These are phyloP conservation scores for Bhutanitis thaidina DNA, from an alignment of 2,888 invertebrate genomes.

Conservation along the genomic window DNA sequence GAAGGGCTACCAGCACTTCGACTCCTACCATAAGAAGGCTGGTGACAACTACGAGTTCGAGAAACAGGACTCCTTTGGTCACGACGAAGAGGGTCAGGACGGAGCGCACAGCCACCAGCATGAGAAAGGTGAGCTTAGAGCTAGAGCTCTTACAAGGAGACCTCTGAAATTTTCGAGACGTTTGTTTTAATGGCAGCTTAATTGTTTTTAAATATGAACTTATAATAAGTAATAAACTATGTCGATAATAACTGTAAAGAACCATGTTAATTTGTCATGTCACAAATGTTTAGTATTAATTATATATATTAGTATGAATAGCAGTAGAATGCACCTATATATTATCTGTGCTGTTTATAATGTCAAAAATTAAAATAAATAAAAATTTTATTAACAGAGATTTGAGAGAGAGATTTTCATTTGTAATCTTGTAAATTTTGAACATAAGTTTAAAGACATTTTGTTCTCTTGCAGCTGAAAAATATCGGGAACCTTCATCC, in stretches of 20 bases:
- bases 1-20: slow-evolving; percentile 86
- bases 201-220: not conserved
- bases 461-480: slow-evolving; percentile 33
- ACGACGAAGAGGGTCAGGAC: slow-evolving; percentile 70
- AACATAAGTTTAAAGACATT: slow-evolving; percentile 5
- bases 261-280: too few relatives aligned
- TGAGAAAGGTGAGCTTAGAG: slow-evolving; percentile 54
- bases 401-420: too few relatives aligned
- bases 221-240: too few relatives aligned
- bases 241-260: too few relatives aligned
- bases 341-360: too few relatives aligned
- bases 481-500: slow-evolving; percentile 28
- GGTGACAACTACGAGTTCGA: slow-evolving; percentile 87
- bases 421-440: slow-evolving; percentile 2
- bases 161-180: slow-evolving; percentile 49
- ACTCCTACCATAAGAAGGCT: slow-evolving; percentile 86
- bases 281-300: too few relatives aligned
- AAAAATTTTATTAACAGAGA: too few relatives aligned
- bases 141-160: slow-evolving; percentile 38
- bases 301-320: too few relatives aligned
- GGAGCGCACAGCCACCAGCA: slow-evolving; percentile 63
- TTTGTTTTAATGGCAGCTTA: not conserved
- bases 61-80: slow-evolving; percentile 83
- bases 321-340: too few relatives aligned
- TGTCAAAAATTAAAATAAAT: too few relatives aligned